A percentile compares a stretch with the other conserved stretches of the same genome.
Evolutionary conservation across 2,113 vertebrate species (phyloP).

Genomic region (Passer montanus): DNA sequence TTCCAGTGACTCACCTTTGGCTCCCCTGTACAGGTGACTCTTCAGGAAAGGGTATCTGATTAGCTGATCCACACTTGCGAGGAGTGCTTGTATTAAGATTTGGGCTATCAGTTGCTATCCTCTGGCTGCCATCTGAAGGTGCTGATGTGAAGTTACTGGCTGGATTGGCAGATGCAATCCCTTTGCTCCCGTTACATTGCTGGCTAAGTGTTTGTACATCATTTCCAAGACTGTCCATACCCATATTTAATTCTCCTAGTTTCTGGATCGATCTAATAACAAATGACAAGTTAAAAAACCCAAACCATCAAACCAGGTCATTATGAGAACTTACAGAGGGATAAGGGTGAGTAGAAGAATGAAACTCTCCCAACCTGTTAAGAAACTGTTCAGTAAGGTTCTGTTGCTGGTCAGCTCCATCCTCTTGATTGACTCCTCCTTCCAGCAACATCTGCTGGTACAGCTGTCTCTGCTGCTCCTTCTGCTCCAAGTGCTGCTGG

Average conservation of each 20-base stretch:
- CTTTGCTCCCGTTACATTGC: slow-evolving; percentile 83
- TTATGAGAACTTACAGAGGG: background rate
- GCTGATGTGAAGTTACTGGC: slow-evolving; percentile 57
- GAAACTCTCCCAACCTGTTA: slow-evolving; percentile 79
- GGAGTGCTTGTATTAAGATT: slow-evolving; percentile 82
- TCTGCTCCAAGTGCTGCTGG: slow-evolving; percentile 97
- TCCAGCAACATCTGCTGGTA: slow-evolving; percentile 98
- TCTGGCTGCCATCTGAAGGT: slow-evolving; percentile 63
- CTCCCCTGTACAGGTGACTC: slow-evolving; percentile 83
- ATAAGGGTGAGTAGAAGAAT: background rate
- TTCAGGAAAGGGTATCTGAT: slow-evolving; percentile 79
- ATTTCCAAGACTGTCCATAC: slow-evolving; percentile 87
- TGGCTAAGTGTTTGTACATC: slow-evolving; percentile 81
- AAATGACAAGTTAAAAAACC: background rate
- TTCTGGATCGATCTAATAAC: slow-evolving; percentile 91
- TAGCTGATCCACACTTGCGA: slow-evolving; percentile 67
- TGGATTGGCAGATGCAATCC: slow-evolving; percentile 60
- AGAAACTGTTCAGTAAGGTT: slow-evolving; percentile 97
- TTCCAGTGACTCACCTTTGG: slow-evolving; percentile 75
- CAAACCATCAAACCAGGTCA: background rate
- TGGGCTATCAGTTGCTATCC: slow-evolving; percentile 59
- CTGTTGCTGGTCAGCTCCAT: slow-evolving; percentile 83
- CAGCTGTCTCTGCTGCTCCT: slow-evolving; percentile 92
- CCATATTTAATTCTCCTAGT: slow-evolving; percentile 93
- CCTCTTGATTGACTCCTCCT: slow-evolving; percentile 91